These are phyloP conservation scores for Dendrolimus pini DNA, from an alignment of 2,888 invertebrate species.

Conservation along the genomic window DNA sequence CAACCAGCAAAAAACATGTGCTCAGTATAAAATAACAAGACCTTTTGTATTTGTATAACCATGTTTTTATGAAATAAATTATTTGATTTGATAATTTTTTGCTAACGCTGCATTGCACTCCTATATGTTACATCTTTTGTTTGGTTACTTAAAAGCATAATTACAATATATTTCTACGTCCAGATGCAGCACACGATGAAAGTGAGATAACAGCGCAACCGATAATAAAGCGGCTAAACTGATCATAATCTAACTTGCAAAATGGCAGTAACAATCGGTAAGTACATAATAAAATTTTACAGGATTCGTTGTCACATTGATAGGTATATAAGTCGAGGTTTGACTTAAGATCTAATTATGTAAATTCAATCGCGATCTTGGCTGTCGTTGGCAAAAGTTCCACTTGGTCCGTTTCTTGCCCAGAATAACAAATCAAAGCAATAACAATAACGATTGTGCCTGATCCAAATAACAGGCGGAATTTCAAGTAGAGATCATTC, in stretches of 20 bases:
- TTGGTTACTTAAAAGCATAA: too few species aligned
- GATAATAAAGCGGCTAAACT: not conserved
- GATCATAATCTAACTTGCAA: not conserved
- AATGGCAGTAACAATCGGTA: not conserved
- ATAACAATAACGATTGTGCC: not conserved
- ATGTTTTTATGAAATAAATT: too few species aligned
- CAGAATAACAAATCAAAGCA: not conserved
- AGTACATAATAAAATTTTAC: not conserved
- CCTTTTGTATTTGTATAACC: too few species aligned
- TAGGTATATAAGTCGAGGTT: too few species aligned
- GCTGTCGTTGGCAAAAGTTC: not conserved
- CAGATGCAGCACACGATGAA: not conserved
- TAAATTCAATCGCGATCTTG: not conserved
- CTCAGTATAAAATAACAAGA: too few species aligned
- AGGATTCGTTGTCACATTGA: too few species aligned
- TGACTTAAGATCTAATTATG: not conserved
- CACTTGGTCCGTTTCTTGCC: not conserved
- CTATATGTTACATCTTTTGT: too few species aligned
- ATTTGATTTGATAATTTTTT: too few species aligned
- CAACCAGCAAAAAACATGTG: too few species aligned
- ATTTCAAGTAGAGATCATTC: not conserved
- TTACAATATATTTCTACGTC: not conserved
- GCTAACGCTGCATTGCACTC: too few species aligned
- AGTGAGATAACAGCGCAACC: not conserved
- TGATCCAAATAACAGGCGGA: not conserved